Evolutionary conservation across 2,888 invertebrate species (phyloP).

Genomic region (Andrena flavipes): DNA sequence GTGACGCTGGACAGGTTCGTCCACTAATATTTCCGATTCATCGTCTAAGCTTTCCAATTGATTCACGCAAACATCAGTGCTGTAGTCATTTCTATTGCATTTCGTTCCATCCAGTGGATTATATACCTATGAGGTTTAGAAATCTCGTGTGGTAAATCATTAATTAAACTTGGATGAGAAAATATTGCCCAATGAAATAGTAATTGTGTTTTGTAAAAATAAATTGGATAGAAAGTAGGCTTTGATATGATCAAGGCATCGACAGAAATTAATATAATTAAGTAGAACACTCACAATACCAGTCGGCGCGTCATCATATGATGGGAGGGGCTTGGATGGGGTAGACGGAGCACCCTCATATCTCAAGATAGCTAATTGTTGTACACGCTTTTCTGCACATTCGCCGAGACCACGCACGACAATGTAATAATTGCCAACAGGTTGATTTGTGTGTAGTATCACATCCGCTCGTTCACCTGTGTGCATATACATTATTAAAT

Average conservation of each 20-base stretch:
- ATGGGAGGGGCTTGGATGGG: neutral
- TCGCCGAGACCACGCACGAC: constrained; percentile 68
- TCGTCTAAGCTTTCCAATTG: constrained; percentile 89
- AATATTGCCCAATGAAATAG: neutral
- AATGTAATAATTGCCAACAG: constrained; percentile 75
- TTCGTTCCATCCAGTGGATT: constrained; percentile 92
- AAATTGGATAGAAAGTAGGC: too few species aligned
- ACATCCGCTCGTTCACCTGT: constrained; percentile 89
- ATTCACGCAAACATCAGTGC: constrained; percentile 87
- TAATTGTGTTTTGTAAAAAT: too few species aligned
- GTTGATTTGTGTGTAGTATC: constrained; percentile 85
- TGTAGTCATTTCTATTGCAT: constrained; percentile 75
- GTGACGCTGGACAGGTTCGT: constrained; percentile 18
- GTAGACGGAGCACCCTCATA: constrained; percentile 38
- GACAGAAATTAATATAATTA: neutral
- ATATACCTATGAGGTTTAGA: constrained; percentile 87
- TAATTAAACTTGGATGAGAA: neutral
- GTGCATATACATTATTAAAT: neutral
- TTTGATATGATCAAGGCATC: too few species aligned
- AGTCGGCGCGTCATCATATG: neutral
- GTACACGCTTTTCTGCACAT: constrained; percentile 39
- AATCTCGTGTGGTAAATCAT: neutral
- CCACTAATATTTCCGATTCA: constrained; percentile 54
- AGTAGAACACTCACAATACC: constrained; percentile 42
- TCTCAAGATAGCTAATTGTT: constrained; percentile 69